Percentiles rank a stretch among this genome's conserved stretches.
These are phyloP conservation scores for Fabriciana adippe DNA, from an alignment of 2,888 invertebrate species.

Conservation along the genomic window DNA sequence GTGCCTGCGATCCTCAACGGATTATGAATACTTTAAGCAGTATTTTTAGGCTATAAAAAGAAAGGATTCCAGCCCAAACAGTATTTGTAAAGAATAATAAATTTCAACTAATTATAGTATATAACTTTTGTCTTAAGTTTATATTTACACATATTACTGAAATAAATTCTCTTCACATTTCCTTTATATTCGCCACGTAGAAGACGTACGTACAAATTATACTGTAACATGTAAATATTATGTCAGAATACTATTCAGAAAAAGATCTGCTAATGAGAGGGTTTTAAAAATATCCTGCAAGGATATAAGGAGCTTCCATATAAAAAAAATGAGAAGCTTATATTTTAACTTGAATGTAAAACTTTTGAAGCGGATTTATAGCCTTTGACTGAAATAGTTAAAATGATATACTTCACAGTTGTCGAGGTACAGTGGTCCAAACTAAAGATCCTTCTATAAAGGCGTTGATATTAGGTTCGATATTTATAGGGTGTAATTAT, in stretches of 20 bases:
- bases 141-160: neutral
- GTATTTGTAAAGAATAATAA: no score
- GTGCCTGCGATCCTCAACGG: no score
- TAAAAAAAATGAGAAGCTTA: slow-evolving; percentile 1
- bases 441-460: no score
- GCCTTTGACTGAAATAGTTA: neutral
- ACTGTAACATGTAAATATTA: neutral
- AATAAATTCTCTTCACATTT: slow-evolving; percentile 5
- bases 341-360: slow-evolving; percentile 9
- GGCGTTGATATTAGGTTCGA: no score
- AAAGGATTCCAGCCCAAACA: no score
- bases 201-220: slow-evolving; percentile 1
- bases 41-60: no score
- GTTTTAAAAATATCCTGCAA: slow-evolving; percentile 15
- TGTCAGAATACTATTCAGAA: slow-evolving; percentile 6
- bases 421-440: no score
- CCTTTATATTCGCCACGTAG: neutral
- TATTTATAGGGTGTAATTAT: no score
- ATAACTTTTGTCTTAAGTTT: neutral
- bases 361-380: slow-evolving; percentile 1
- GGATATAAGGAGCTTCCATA: slow-evolving; percentile 6
- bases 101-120: neutral
- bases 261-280: slow-evolving; percentile 19
- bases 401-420: no score
- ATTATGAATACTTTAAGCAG: no score